Conservation (phyloP, 2,797 vertebrate genomes). For the Masticophis lateralis region DNA sequence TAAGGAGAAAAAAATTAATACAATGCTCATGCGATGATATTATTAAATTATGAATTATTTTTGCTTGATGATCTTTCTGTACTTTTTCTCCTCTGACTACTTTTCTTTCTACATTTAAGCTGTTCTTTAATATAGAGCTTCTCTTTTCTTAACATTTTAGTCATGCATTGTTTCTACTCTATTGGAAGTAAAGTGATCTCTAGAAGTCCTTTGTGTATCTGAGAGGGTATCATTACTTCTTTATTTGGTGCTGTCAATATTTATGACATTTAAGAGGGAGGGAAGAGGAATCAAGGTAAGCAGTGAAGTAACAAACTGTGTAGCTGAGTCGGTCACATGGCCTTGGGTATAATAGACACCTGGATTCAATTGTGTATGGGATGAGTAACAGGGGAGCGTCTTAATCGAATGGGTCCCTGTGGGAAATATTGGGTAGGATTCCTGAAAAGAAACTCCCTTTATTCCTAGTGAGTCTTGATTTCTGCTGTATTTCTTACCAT, state of each 20-base stretch:
- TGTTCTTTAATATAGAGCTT: background rate
- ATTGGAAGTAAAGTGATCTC: conserved; percentile 1
- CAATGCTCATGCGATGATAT: background rate
- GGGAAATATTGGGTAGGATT: background rate
- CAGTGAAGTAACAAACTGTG: background rate
- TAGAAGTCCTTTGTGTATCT: background rate
- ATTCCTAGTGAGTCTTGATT: background rate
- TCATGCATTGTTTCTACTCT: background rate
- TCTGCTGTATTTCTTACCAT: background rate
- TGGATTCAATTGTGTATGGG: background rate
- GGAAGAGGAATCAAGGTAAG: background rate
- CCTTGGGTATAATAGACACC: background rate
- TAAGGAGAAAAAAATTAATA: conserved; percentile 54
- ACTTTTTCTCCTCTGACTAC: background rate
- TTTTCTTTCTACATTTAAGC: background rate
- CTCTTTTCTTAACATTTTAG: background rate
- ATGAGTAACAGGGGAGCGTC: background rate
- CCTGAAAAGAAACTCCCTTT: background rate
- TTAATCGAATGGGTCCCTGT: background rate
- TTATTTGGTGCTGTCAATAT: background rate
- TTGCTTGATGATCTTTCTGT: background rate
- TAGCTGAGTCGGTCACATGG: background rate
- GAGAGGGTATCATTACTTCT: background rate
- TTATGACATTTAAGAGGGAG: background rate
- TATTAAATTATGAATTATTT: background rate